phyloP scores from a whole-genome alignment of 2,113 vertebrate species.

The Stegostoma tigrinum region DNA sequence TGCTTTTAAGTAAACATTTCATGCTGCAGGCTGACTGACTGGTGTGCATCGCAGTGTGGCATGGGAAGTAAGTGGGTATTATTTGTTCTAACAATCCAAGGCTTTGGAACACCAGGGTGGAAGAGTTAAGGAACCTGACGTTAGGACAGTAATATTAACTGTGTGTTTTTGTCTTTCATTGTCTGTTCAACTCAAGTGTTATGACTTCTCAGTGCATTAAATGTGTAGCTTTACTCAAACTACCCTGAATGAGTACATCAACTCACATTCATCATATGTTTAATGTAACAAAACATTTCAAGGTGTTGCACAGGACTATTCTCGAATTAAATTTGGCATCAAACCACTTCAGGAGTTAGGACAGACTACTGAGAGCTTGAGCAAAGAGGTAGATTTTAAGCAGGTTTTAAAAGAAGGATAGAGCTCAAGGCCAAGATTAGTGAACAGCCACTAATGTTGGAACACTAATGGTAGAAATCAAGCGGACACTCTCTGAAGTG shows the following conservation, averaged over 20 bases:
- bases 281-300: not conserved
- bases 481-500: not conserved
- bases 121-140: not conserved
- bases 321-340: not conserved
- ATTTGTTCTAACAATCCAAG: not conserved
- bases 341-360: not conserved
- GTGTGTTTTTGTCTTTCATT: not conserved
- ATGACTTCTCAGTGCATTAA: not conserved
- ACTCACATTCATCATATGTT: not conserved
- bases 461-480: not conserved
- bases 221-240: not conserved
- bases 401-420: not conserved
- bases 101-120: no score
- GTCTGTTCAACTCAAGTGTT: not conserved
- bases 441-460: not conserved
- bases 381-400: not conserved
- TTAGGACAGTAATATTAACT: not conserved
- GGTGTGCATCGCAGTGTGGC: not conserved
- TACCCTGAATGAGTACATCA: not conserved
- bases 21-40: not conserved
- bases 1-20: slow-evolving; percentile 17
- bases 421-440: not conserved
- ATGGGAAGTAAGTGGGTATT: not conserved
- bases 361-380: not conserved
- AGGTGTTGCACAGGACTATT: not conserved